Percentiles rank a stretch among this genome's conserved stretches.
Conservation (phyloP, 2,797 vertebrate genomes). For the Sebastes hubbsi region DNA sequence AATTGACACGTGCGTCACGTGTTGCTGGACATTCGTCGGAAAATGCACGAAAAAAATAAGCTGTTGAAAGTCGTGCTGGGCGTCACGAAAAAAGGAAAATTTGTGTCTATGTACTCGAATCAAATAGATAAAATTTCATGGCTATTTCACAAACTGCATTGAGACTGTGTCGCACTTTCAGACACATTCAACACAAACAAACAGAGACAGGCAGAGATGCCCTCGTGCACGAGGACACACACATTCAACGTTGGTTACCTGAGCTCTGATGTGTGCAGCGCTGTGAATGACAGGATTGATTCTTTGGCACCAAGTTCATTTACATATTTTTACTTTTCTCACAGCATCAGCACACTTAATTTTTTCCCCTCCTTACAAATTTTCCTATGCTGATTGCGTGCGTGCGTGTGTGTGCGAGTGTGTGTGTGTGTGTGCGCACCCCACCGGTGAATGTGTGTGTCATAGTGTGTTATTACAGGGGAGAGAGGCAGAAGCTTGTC, state of each 20-base stretch:
- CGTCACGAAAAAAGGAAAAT: no score
- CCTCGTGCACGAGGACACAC: slow-evolving; percentile 17
- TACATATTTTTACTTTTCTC: slow-evolving; percentile 81
- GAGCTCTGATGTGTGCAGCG: slow-evolving; percentile 67
- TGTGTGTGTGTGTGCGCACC: background rate
- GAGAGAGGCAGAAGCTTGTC: slow-evolving; percentile 75
- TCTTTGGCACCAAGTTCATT: slow-evolving; percentile 79
- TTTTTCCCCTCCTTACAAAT: slow-evolving; percentile 10
- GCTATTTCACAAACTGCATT: background rate
- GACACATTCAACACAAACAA: slow-evolving; percentile 17
- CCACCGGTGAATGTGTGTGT: slow-evolving; percentile 51
- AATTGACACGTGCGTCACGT: no score
- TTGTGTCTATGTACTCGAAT: no score
- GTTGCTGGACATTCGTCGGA: no score
- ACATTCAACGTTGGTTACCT: slow-evolving; percentile 50
- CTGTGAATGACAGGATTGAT: slow-evolving; percentile 82
- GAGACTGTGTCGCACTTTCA: background rate
- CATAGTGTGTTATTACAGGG: slow-evolving; percentile 74
- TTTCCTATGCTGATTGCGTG: slow-evolving; percentile 14
- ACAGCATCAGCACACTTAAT: slow-evolving; percentile 57
- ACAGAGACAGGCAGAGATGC: slow-evolving; percentile 5
- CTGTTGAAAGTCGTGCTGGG: no score
- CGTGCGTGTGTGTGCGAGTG: background rate
- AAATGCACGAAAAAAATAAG: no score
- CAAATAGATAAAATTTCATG: no score